These are phyloP conservation scores for Lacerta viridis DNA, from an alignment of 2,797 vertebrate genomes.

Conservation along the genomic window DNA sequence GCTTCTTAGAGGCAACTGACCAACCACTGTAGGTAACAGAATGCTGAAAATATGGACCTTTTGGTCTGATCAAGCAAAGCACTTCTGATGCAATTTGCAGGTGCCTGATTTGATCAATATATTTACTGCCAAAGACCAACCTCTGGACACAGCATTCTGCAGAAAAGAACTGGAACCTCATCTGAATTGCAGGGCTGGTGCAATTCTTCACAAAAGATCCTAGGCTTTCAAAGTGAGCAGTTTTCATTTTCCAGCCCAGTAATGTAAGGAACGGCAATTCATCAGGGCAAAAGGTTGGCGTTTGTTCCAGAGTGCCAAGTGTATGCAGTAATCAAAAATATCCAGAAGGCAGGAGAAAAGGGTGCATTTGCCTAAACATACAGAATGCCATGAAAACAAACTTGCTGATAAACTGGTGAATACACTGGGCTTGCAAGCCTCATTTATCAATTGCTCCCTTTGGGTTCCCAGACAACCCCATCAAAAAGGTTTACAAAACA, in stretches of 20 bases:
- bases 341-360: constrained; percentile 36
- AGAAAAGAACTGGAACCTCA: background rate
- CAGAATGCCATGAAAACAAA: background rate
- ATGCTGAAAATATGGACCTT: background rate
- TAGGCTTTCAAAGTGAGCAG: constrained; percentile 26
- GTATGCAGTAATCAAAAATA: constrained; percentile 26
- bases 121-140: background rate
- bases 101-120: background rate
- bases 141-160: constrained; percentile 1
- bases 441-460: background rate
- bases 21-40: too few species aligned
- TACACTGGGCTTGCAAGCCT: background rate
- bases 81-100: background rate
- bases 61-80: background rate
- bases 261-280: constrained; percentile 9
- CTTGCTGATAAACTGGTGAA: constrained; percentile 38
- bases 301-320: constrained; percentile 19
- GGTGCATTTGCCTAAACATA: constrained; percentile 30
- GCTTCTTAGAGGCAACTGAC: background rate
- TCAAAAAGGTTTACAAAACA: background rate
- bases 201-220: constrained; percentile 14
- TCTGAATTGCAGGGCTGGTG: background rate
- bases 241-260: constrained; percentile 40
- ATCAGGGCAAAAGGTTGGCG: background rate
- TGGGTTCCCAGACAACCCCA: background rate